Evolutionary conservation across 2,888 invertebrate genomes (phyloP).

Genomic region (Rutpela maculata): DNA sequence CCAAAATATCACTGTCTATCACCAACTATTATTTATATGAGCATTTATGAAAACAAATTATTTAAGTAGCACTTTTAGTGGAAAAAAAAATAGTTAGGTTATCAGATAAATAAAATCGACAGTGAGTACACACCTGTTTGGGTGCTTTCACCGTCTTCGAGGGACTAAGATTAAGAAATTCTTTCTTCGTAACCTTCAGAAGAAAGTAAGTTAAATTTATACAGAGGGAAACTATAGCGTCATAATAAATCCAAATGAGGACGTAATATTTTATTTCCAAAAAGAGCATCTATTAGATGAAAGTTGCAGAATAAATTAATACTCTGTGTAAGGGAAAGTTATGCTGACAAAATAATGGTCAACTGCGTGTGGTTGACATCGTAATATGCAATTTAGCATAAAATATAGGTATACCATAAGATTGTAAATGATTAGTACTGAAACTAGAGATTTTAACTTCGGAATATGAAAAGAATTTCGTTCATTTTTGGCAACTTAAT

Average conservation of each 20-base stretch:
- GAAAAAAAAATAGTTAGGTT: slow-evolving; percentile 33
- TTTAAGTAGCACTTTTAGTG: slow-evolving; percentile 11
- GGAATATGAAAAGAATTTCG: too few relatives aligned
- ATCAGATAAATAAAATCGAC: slow-evolving; percentile 53
- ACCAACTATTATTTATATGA: neutral
- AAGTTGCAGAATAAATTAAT: slow-evolving; percentile 38
- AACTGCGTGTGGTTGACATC: neutral
- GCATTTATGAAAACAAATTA: neutral
- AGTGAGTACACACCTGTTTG: slow-evolving; percentile 53
- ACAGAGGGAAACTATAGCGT: slow-evolving; percentile 49
- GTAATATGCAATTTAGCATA: slow-evolving; percentile 25
- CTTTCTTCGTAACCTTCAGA: slow-evolving; percentile 62
- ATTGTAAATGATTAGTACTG: too few relatives aligned
- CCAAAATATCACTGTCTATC: slow-evolving; percentile 40
- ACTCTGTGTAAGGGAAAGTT: slow-evolving; percentile 35
- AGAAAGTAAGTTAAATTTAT: slow-evolving; percentile 58
- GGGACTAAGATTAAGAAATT: slow-evolving; percentile 60
- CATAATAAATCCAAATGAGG: slow-evolving; percentile 56
- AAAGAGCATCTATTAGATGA: slow-evolving; percentile 38
- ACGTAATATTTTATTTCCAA: slow-evolving; percentile 53
- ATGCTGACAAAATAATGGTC: neutral
- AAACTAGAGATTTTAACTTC: too few relatives aligned
- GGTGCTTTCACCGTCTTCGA: slow-evolving; percentile 65
- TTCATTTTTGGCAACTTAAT: too few relatives aligned
- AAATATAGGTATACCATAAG: neutral